Conservation (phyloP, 2,113 vertebrate species). For the Daphoenositta chrysoptera region DNA sequence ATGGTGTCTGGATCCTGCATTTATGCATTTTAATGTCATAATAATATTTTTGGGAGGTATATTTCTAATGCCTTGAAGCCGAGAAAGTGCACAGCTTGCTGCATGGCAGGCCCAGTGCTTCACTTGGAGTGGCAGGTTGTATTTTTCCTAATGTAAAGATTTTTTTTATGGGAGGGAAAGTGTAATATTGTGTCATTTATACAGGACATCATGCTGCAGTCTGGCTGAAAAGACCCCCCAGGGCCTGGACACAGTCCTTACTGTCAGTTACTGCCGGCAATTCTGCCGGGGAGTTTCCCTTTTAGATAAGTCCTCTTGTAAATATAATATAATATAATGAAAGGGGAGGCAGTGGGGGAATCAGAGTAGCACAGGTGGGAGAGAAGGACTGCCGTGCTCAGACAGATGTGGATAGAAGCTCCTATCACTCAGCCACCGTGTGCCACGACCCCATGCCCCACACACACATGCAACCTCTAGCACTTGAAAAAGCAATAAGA, state of each 20-base stretch:
- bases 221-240: neutral
- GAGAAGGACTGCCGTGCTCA: neutral
- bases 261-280: accelerated
- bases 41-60: neutral
- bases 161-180: neutral
- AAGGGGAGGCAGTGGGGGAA: neutral
- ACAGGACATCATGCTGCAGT: neutral
- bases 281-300: neutral
- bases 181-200: neutral
- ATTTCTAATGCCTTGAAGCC: neutral
- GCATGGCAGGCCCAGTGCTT: neutral
- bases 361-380: neutral
- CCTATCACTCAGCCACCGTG: accelerated
- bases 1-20: neutral
- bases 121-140: accelerated
- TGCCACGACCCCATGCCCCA: neutral
- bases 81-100: neutral
- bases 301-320: neutral
- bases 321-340: neutral
- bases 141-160: neutral
- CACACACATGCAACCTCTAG: neutral
- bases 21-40: neutral
- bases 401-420: accelerated
- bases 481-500: neutral
- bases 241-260: neutral